Evolutionary conservation across 2,113 vertebrate species (phyloP), one percentile per base, ranked within the genome.

Genomic region (Ammodytes dubius): DNA sequence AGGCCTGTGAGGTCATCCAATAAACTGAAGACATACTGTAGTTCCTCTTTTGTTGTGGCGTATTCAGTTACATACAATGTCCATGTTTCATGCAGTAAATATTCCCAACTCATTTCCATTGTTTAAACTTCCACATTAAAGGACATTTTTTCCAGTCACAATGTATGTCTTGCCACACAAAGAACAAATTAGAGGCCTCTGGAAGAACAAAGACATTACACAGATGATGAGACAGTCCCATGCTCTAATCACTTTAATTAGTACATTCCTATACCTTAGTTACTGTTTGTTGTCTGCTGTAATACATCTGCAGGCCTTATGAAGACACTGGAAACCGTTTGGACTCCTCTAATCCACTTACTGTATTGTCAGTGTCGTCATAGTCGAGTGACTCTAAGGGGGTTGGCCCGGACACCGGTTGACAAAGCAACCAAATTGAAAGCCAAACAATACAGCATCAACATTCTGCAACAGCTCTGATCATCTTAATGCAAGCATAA

Each of bases 231-330:
- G 53, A 60, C 52, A 66, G 27, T 49, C 27, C 45, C 19, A 3
- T 13, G 72, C 70, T 86, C 81, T 84, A 73, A 85, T 90, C 64
- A 53, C 66, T 81, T 59, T 85, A 82, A 91, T 90, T 86, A 79
- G 43, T 59, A 53, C 82, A 90, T 87, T 90, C 70, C 42, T 77
- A 61, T 47, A 74, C 46, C 84, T 56, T 82, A 50, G 81, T 85
- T 82, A 77, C 82, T 40, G 64, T 82, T 66, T 84, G 79, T 56
- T 75, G 68, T 83, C 72, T 19, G 49, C 72, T 58, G 63, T 61
- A 4, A 40, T 69, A 15, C 46, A 82, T 70, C 79, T 83, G 60
- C 5, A 7, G 3, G 74, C 50, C 47, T 68, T 27, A 14, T 65
- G 59, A 71, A 82, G 37, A 39, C 74, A 54, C 74, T 5, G 50